phyloP scores from a whole-genome alignment of 2,797 vertebrate genomes.

The Sebastes cheni region DNA sequence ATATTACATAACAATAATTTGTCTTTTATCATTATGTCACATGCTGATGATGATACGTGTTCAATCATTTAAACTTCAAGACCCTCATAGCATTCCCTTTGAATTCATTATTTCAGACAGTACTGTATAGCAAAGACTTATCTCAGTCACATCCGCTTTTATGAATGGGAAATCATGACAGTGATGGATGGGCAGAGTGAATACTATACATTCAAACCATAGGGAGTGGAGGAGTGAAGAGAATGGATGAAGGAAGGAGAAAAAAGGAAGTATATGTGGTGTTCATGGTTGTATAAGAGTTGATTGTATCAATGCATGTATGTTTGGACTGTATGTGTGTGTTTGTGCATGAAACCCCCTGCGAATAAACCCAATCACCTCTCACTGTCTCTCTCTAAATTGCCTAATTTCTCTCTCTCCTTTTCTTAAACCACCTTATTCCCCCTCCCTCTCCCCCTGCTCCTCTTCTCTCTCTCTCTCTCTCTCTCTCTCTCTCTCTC shows the following conservation, averaged over 20 bases:
- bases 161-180: slow-evolving; percentile 72
- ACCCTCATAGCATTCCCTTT: not conserved
- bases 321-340: slow-evolving; percentile 23
- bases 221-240: not conserved
- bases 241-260: not conserved
- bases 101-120: slow-evolving; percentile 3
- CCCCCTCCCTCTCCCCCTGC: slow-evolving; percentile 55
- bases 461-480: slow-evolving; percentile 40
- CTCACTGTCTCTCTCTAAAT: slow-evolving; percentile 51
- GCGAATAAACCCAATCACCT: slow-evolving; percentile 67
- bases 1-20: not conserved
- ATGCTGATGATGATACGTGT: not conserved
- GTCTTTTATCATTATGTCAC: not conserved
- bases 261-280: not conserved
- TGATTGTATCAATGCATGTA: slow-evolving; percentile 9
- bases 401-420: slow-evolving; percentile 57
- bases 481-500: slow-evolving; percentile 71
- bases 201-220: slow-evolving; percentile 51
- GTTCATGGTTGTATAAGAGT: not conserved
- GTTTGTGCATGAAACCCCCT: slow-evolving; percentile 47
- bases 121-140: not conserved
- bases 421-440: slow-evolving; percentile 56
- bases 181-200: slow-evolving; percentile 52
- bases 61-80: not conserved
- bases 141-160: slow-evolving; percentile 62